Percentiles rank a stretch among this genome's conserved stretches.
phyloP scores from a whole-genome alignment of 2,113 vertebrate genomes.

The Ardeotis arabs region DNA sequence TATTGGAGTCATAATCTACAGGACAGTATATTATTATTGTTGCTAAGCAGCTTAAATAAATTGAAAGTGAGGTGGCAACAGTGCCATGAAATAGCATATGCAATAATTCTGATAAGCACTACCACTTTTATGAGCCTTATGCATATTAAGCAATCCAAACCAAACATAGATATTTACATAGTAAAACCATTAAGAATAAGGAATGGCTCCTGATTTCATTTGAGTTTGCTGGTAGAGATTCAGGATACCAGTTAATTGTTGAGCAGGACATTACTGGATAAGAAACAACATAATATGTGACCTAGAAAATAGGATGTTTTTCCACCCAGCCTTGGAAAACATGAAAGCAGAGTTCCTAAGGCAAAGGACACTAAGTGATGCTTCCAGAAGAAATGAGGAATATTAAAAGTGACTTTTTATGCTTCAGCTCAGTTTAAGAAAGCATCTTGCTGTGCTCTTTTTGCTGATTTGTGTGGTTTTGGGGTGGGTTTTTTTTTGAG shows the following conservation, averaged over 20 bases:
- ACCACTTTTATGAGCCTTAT: background rate
- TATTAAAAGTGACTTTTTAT: constrained; percentile 16
- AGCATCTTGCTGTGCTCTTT: background rate
- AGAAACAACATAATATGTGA: background rate
- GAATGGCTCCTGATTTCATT: background rate
- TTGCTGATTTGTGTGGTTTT: background rate
- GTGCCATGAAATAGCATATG: background rate
- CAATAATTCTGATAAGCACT: background rate
- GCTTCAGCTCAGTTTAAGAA: background rate
- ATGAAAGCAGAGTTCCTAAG: background rate
- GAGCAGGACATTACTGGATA: background rate
- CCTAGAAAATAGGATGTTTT: constrained; percentile 10
- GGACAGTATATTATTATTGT: background rate
- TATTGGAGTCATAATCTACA: background rate
- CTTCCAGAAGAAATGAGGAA: background rate
- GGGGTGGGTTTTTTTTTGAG: background rate
- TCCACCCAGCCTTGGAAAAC: constrained; percentile 13
- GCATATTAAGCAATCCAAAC: background rate
- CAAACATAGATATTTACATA: background rate
- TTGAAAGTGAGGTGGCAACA: background rate
- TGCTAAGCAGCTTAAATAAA: background rate
- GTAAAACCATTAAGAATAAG: background rate
- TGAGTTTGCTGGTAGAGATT: background rate
- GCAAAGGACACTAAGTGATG: background rate
- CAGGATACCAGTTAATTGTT: background rate